Base-by-base conservation (phyloP, 1,140 invertebrate species). In the Mizuhopecten yessoensis region DNA sequence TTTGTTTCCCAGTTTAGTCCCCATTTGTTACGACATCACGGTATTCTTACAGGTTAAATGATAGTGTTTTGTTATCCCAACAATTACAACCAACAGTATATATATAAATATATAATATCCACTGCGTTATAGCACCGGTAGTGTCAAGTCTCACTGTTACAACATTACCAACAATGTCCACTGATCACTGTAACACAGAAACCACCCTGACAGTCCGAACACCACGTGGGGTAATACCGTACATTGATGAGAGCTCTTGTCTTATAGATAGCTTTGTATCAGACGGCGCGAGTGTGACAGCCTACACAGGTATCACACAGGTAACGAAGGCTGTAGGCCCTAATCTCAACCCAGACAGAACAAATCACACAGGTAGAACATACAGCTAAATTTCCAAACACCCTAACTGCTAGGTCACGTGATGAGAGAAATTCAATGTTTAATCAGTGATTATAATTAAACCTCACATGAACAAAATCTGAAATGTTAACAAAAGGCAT, bases 371-470 rank as follows among this genome's bases (percentile, higher is more conserved):
- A 13, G 36, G 36, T 49, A 17, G 23, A 75, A 75, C 57, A 75
- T 75, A 75, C 57, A 75, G 57, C 57, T 75, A 7, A 29, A n/a
- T n/a, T 29, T 75, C 57, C 57, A 29, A 75, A 75, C 57, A 75
- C 3, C 11, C 23, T 17, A 75, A 23, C 29, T n/a, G 57, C 11
- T n/a, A 29, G 57, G 5, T 75, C 57, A 75, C 57, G 57, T 75
- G 57, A n/a, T 75, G 57, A 75, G 1, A 5, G 23, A 75, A 75
- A 75, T 29, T 75, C 15, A 75, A 29, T 75, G 57, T 75, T 75
- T 75, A 75, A 75, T 75, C 57, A 75, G 57, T 75, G 23, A 75
- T 75, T 75, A 75, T 75, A 75, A 75, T 75, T 75, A 75, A 75
- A 75, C 23, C 57, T 75, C 57, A n/a, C 17, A 75, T 5, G 57